These are phyloP conservation scores for Antechinus stuartii DNA, from an alignment of 2,113 vertebrate species.

Conservation along the genomic window DNA sequence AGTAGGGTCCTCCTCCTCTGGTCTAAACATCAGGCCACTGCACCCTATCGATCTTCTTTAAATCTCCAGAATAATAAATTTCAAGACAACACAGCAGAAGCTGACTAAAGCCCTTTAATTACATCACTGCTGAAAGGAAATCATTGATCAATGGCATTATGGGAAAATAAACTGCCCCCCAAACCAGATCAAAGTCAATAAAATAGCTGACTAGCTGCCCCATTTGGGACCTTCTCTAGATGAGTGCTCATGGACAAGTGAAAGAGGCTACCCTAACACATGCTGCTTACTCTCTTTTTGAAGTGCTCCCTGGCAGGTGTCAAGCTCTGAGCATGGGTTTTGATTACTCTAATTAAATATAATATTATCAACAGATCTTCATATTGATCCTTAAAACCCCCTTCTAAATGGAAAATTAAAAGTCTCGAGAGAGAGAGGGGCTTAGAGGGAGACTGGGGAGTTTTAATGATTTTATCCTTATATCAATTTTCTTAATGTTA, in stretches of 20 bases:
- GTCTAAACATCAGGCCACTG: slow-evolving; percentile 81
- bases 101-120: slow-evolving; percentile 92
- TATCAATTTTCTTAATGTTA: slow-evolving; percentile 62
- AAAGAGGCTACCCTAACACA: slow-evolving; percentile 70
- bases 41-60: slow-evolving; percentile 89
- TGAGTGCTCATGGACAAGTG: slow-evolving; percentile 83
- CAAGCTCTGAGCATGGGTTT: slow-evolving; percentile 83
- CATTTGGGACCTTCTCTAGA: slow-evolving; percentile 83
- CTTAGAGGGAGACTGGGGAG: slow-evolving; percentile 70
- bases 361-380: slow-evolving; percentile 86
- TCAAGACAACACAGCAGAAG: slow-evolving; percentile 85
- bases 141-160: slow-evolving; percentile 93
- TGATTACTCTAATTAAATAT: slow-evolving; percentile 90
- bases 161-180: slow-evolving; percentile 91
- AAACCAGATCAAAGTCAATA: slow-evolving; percentile 91
- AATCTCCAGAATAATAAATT: slow-evolving; percentile 89
- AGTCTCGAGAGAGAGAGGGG: slow-evolving; percentile 72
- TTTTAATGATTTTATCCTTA: slow-evolving; percentile 75
- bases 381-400: slow-evolving; percentile 84
- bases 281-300: slow-evolving; percentile 78
- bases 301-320: slow-evolving; percentile 86
- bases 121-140: slow-evolving; percentile 94
- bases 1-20: slow-evolving; percentile 76
- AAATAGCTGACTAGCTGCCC: slow-evolving; percentile 87
- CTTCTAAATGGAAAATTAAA: slow-evolving; percentile 82